Percentiles rank a stretch among this genome's conserved stretches.
phyloP scores from a whole-genome alignment of 92 coral and sea anemone genomes.

The Heliopora coerulea region DNA sequence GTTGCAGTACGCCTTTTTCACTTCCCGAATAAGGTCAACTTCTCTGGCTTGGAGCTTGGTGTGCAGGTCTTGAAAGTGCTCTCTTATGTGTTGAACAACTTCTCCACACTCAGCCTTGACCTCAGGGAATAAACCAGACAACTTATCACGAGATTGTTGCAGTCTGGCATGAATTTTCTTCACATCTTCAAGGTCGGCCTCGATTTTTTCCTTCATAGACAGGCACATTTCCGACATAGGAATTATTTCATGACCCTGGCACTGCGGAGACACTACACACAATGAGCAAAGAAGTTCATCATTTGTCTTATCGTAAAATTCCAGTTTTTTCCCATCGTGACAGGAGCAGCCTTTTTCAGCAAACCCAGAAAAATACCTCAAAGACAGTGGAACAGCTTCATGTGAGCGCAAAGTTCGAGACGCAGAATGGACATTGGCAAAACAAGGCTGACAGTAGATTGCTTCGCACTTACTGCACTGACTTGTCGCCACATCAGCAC shows the following conservation, averaged over 20 bases:
- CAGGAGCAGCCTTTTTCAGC: slow-evolving; percentile 62
- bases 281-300: slow-evolving; percentile 82
- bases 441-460: slow-evolving; percentile 75
- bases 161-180: slow-evolving; percentile 56
- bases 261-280: slow-evolving; percentile 78
- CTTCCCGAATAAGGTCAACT: slow-evolving; percentile 56
- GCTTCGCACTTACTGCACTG: slow-evolving; percentile 86
- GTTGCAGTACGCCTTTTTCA: slow-evolving; percentile 50
- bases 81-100: slow-evolving; percentile 62
- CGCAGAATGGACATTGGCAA: slow-evolving; percentile 81
- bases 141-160: slow-evolving; percentile 53
- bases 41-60: slow-evolving; percentile 87
- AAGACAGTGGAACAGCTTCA: slow-evolving; percentile 61
- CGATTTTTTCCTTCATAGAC: slow-evolving; percentile 58
- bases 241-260: slow-evolving; percentile 66
- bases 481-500: slow-evolving; percentile 65
- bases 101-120: slow-evolving; percentile 69
- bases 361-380: slow-evolving; percentile 1
- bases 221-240: slow-evolving; percentile 69
- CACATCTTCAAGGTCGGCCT: slow-evolving; percentile 60
- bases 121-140: slow-evolving; percentile 40
- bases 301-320: slow-evolving; percentile 82
- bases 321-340: slow-evolving; percentile 73
- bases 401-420: slow-evolving; percentile 81
- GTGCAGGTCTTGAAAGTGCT: slow-evolving; percentile 78